Conservation (phyloP, 2,797 vertebrate species). For the Psittacula derbiana region DNA sequence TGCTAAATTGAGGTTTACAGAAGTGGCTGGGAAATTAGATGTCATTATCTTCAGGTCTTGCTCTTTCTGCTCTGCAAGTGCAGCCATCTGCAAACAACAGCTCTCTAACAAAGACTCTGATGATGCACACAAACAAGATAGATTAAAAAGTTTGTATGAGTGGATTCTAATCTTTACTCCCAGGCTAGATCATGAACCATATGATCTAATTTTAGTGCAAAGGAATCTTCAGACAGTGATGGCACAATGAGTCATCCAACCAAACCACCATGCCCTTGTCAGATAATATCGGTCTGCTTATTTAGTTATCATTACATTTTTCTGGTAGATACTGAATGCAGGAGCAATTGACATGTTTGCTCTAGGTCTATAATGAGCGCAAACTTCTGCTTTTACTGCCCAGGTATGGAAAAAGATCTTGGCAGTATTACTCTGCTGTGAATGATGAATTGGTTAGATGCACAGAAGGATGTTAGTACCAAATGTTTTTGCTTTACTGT, state of each 20-base stretch:
- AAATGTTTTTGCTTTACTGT: neutral
- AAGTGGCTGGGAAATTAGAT: constrained; percentile 51
- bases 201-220: constrained; percentile 39
- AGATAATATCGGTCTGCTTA: constrained; percentile 8
- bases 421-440: neutral
- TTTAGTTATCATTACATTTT: neutral
- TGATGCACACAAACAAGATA: constrained; percentile 51
- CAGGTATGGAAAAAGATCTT: neutral
- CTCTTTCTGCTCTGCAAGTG: constrained; percentile 33
- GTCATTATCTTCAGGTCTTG: constrained; percentile 57
- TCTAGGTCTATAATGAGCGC: neutral
- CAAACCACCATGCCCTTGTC: neutral
- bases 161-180: constrained; percentile 44
- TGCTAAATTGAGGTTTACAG: constrained; percentile 20
- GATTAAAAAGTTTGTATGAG: constrained; percentile 40
- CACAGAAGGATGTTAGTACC: neutral
- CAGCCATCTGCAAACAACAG: constrained; percentile 59
- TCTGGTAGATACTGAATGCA: neutral
- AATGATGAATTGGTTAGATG: neutral
- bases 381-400: neutral
- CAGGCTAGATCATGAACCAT: neutral
- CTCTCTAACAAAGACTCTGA: constrained; percentile 39
- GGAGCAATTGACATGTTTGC: neutral
- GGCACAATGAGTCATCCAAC: constrained; percentile 11
- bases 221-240: constrained; percentile 34